Evolutionary conservation across 2,797 vertebrate species (phyloP), one percentile per base, ranked within the genome.

Genomic region (Ambastaia sidthimunki): DNA sequence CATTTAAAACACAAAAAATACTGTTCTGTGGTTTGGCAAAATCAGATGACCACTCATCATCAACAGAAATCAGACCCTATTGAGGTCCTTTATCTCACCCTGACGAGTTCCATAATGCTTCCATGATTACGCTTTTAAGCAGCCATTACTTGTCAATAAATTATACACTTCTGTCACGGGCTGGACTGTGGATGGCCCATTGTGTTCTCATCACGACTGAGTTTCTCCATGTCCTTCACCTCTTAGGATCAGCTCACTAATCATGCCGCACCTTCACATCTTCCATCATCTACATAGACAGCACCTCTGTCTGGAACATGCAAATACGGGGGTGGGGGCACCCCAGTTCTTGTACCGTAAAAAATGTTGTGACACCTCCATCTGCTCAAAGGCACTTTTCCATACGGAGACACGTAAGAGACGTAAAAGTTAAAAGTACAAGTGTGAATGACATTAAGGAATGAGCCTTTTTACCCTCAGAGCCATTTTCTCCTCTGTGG

Each of bases 101-200:
- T 47, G 69, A 55, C 2, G 76, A 78, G 80, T 57, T 59, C 63
- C 70, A 86, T 84, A 86, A 86, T 86, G 70, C 80, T 59, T 16
- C 54, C 65, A 60, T 86, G 82, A 86, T 86, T 86, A 82, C 74
- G 7, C 66, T 83, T 82, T 80, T 84, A 74, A 84, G 79, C 78
- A 80, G 76, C 54, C 44, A 28, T 80, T 71, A 63, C 79, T 41
- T 80, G 73, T 77, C 82, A 82, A 82, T 83, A 82, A 70, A 78
- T 73, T 75, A 66, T 71, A 63, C 60, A 71, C 48, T 31, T 70
- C 74, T 78, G 55, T 80, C 74, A 73, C 50, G 21, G 69, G 60
- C 52, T 3, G 37, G 74, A 67, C 65, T 52, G 34, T 63, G n/a
- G 19, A 34, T 73, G 74, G 54, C 59, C 65, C 37, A 59, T 34